Percentiles rank a stretch among this genome's conserved stretches.
Conservation (phyloP, 2,113 vertebrate genomes). For the Polypterus bichir region DNA sequence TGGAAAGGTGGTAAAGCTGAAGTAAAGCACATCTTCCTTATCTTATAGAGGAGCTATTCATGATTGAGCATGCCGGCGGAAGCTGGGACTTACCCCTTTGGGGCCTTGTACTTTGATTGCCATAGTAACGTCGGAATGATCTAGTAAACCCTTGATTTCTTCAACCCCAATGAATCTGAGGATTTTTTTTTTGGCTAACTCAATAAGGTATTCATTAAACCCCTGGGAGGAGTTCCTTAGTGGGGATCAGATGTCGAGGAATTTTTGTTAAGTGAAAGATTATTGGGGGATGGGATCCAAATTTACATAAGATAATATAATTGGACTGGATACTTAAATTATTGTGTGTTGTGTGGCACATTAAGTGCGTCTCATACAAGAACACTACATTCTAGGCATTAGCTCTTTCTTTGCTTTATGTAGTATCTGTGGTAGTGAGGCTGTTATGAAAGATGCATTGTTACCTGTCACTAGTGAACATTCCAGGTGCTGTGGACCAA, state of each 20-base stretch:
- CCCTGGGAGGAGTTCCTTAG: constrained; percentile 5
- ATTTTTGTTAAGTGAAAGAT: no score
- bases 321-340: not conserved
- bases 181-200: not conserved
- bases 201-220: constrained; percentile 11
- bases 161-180: not conserved
- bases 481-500: no score
- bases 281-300: not conserved
- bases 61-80: constrained; percentile 6
- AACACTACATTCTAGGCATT: no score
- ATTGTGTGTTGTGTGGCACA: no score
- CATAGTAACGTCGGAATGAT: constrained; percentile 7
- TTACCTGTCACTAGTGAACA: no score
- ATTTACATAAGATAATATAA: not conserved
- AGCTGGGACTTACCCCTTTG: not conserved
- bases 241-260: constrained; percentile 1
- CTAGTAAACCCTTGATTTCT: constrained; percentile 6
- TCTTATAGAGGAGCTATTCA: constrained; percentile 9
- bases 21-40: constrained; percentile 8
- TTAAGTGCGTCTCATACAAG: no score
- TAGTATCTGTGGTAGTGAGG: no score
- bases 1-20: not conserved
- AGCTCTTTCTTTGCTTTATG: no score
- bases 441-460: no score
- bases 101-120: constrained; percentile 8